phyloP scores from a whole-genome alignment of 2,797 vertebrate genomes.

The Picus viridis region DNA sequence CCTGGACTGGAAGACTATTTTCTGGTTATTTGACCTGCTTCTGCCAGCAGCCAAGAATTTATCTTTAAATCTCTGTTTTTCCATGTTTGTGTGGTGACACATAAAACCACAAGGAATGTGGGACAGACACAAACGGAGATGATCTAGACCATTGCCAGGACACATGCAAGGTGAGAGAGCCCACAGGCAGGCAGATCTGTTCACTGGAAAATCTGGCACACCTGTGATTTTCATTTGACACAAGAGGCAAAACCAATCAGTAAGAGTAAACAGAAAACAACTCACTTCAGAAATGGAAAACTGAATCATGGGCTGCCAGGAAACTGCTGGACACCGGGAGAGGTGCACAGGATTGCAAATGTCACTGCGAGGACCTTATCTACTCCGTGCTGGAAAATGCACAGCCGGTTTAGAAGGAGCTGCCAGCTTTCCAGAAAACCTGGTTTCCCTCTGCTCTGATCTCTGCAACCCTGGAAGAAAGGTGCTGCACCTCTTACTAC shows the following conservation, averaged over 20 bases:
- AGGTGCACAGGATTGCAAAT: neutral
- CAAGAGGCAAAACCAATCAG: constrained; percentile 38
- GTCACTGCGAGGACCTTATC: constrained; percentile 6
- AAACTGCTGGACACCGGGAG: neutral
- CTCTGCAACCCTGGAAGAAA: neutral
- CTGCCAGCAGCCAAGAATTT: constrained; percentile 57
- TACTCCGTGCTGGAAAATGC: neutral
- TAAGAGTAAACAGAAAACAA: constrained; percentile 30
- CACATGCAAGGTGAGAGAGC: constrained; percentile 1
- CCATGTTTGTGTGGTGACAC: constrained; percentile 37
- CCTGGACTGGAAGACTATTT: constrained; percentile 38
- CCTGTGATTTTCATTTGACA: constrained; percentile 18
- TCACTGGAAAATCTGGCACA: constrained; percentile 53
- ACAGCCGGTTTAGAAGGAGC: neutral
- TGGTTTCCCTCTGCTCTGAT: neutral
- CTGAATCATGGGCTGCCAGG: constrained; percentile 52
- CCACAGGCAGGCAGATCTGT: constrained; percentile 5
- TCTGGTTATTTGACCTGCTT: constrained; percentile 61
- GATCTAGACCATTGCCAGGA: constrained; percentile 31
- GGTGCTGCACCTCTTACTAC: neutral
- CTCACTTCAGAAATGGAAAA: constrained; percentile 50
- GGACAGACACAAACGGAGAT: constrained; percentile 61
- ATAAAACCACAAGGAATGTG: constrained; percentile 66
- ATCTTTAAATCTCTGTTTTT: constrained; percentile 62
- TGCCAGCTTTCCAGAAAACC: neutral